phyloP scores from a whole-genome alignment of 2,888 invertebrate species.

The Lasioglossum lativentre region DNA sequence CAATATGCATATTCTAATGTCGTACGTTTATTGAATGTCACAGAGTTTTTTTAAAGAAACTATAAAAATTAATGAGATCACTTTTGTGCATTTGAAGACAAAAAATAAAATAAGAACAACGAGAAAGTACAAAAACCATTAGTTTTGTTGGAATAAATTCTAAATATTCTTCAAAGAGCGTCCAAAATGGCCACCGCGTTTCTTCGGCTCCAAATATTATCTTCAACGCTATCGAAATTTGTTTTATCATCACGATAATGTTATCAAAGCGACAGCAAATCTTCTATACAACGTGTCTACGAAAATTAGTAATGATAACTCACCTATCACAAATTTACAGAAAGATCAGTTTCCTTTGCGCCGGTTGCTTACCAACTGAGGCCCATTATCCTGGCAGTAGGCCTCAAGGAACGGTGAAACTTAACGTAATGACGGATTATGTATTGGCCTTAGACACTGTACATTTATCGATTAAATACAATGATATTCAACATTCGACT shows the following conservation, averaged over 20 bases:
- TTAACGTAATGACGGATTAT: slow-evolving; percentile 46
- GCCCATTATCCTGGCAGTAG: slow-evolving; percentile 13
- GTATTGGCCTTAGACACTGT: slow-evolving; percentile 31
- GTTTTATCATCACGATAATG: not conserved
- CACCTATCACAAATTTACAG: slow-evolving; percentile 1
- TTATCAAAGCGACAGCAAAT: not conserved
- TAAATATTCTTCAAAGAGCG: not conserved
- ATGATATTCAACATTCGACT: slow-evolving; percentile 41
- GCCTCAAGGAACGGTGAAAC: slow-evolving; percentile 9
- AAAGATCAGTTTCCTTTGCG: slow-evolving; percentile 11
- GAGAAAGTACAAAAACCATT: not conserved
- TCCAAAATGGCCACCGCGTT: not conserved
- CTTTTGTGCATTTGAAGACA: not conserved
- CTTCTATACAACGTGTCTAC: not conserved
- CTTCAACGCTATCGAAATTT: not conserved
- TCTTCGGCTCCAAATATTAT: too few relatives aligned
- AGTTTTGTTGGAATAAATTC: not conserved
- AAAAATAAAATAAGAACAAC: not conserved
- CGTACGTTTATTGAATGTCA: not conserved
- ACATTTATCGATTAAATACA: slow-evolving; percentile 48
- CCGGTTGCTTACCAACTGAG: slow-evolving; percentile 9
- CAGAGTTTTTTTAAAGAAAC: not conserved
- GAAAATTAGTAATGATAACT: slow-evolving; percentile 9
- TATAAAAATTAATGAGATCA: not conserved
- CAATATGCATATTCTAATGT: not conserved